Conservation (phyloP, 2,888 invertebrate genomes). For the Flabesymbios commensalis region DNA sequence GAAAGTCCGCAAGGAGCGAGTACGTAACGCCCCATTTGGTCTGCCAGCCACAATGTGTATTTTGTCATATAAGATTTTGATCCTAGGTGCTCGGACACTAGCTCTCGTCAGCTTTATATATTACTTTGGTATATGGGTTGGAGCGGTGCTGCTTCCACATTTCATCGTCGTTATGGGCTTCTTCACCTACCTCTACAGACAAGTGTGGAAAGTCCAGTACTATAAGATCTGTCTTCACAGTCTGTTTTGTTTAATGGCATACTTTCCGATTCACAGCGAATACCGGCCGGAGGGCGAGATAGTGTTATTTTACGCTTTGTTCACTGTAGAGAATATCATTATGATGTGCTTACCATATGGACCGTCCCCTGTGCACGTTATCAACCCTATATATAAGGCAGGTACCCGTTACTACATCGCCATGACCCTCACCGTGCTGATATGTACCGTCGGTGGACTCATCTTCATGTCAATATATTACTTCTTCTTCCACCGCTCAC, state of each 20-base stretch:
- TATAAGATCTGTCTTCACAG: slow-evolving; percentile 19
- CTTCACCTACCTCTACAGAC: slow-evolving; percentile 21
- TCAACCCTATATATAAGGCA: not conserved
- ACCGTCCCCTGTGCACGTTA: not conserved
- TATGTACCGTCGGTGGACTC: slow-evolving; percentile 18
- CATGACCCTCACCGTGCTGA: slow-evolving; percentile 8
- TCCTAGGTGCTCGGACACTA: slow-evolving; percentile 14
- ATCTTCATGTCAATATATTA: slow-evolving; percentile 22
- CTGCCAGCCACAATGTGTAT: slow-evolving; percentile 8
- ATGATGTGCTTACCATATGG: slow-evolving; percentile 25
- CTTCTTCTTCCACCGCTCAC: slow-evolving; percentile 22
- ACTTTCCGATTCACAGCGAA: slow-evolving; percentile 28
- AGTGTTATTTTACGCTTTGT: slow-evolving; percentile 20
- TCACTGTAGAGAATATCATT: slow-evolving; percentile 26
- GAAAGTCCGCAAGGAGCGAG: slow-evolving; percentile 24
- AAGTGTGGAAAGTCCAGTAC: slow-evolving; percentile 22
- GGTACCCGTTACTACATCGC: slow-evolving; percentile 14
- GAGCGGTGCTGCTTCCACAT: slow-evolving; percentile 20
- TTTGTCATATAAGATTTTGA: slow-evolving; percentile 14
- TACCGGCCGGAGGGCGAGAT: slow-evolving; percentile 32
- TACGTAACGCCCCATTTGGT: slow-evolving; percentile 4
- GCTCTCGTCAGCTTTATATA: slow-evolving; percentile 18
- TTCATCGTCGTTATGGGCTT: slow-evolving; percentile 14
- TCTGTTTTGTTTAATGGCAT: slow-evolving; percentile 23
- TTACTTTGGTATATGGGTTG: slow-evolving; percentile 18